Evolutionary conservation across 2,797 vertebrate species (phyloP), one percentile per base, ranked within the genome.

Genomic region (Morus bassanus): DNA sequence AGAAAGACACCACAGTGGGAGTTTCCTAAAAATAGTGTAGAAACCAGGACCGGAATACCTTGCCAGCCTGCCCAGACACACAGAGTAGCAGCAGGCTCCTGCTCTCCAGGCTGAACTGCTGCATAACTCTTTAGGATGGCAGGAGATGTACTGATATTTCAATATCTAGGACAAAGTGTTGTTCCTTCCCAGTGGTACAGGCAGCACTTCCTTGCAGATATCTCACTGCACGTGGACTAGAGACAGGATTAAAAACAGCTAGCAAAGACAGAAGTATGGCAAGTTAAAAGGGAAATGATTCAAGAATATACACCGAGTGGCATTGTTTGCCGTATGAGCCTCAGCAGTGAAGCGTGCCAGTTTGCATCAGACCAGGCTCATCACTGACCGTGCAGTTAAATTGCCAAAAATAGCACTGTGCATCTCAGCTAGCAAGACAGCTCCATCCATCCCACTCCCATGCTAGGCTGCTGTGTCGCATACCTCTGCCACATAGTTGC

Each of bases 321-420:
- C 65, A 51, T 11, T 27, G 43, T 50, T 59, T 72, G 51, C 74
- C 70, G 18, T 86, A 37, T 13, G 67, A 94, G 41, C 51, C 39
- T 90, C 80, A 46, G 54, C 54, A 74, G 35, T 23, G 39, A 67
- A 79, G 28, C 0, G 2, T 57, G 60, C 35, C 80, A 35, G 28
- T 75, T 74, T 80, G 60, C 82, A 86, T 60, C 74, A 85, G 74
- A 48, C 31, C 46, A 83, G 37, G 74, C 41, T 75, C 80, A 83
- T 74, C 67, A 27, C 80, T 68, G 88, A 67, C 70, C 18, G 0
- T 68, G 81, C 51, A 76, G 51, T 39, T 59, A 45, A 85, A 89
- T 45, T 67, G 51, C 74, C 67, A 85, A 91, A 96, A 94, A 87
- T 53, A 87, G 63, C 8, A 0, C 25, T 33, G 33, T 53, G 63